Conservation (phyloP, 2,888 invertebrate genomes). For the Schizotus pectinicornis region DNA sequence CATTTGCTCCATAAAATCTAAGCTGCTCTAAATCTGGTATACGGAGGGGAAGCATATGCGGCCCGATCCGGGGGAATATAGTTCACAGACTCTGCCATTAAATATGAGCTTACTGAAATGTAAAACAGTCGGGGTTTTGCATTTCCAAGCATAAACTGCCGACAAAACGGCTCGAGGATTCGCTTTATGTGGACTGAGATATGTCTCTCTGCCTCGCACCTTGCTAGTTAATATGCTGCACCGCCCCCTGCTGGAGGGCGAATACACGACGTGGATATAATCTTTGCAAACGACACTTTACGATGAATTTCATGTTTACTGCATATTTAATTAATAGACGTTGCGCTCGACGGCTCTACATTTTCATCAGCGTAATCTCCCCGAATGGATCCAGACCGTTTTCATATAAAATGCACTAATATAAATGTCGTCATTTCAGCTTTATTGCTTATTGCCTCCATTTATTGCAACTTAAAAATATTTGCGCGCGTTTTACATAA, state of each 20-base stretch:
- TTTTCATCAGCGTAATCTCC: constrained; percentile 44
- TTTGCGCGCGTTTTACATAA: constrained; percentile 24
- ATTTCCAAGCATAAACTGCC: constrained; percentile 61
- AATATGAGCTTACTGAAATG: constrained; percentile 62
- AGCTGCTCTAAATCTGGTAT: constrained; percentile 59
- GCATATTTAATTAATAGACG: constrained; percentile 57
- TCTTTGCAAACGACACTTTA: constrained; percentile 52
- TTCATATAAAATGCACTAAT: constrained; percentile 35
- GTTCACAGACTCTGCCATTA: constrained; percentile 59
- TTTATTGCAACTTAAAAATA: constrained; percentile 33
- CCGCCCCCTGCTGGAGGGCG: constrained; percentile 38
- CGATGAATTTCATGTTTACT: constrained; percentile 56
- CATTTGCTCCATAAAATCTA: constrained; percentile 62
- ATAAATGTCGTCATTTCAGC: constrained; percentile 33
- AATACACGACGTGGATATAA: constrained; percentile 48
- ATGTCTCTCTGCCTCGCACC: constrained; percentile 46
- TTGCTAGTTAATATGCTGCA: constrained; percentile 53
- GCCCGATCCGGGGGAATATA: constrained; percentile 56
- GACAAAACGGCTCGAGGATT: constrained; percentile 60
- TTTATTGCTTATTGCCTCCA: constrained; percentile 33
- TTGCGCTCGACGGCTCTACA: constrained; percentile 34
- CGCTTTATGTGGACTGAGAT: constrained; percentile 57
- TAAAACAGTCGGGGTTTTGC: constrained; percentile 61
- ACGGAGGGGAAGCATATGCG: constrained; percentile 57
- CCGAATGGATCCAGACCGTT: constrained; percentile 29